Base-by-base conservation (phyloP, 2,888 invertebrate species). In the Chalcosyrphus nemorum region DNA sequence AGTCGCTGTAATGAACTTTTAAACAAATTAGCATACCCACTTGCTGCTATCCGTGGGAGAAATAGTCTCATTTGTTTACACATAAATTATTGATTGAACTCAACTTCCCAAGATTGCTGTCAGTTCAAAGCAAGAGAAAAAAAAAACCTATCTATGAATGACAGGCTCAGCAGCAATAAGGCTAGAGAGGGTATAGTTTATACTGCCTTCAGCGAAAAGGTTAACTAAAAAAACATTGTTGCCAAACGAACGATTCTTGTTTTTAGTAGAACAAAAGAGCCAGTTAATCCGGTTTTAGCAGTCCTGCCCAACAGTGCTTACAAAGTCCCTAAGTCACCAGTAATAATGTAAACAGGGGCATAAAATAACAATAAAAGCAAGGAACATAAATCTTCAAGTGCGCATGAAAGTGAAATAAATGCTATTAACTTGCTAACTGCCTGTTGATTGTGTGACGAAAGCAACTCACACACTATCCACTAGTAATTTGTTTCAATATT, bases 211-310 rank as follows among this genome's bases (percentile, higher is more conserved):
- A 27, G 32, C 32, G 32, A 35, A 59, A 81, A 71, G 52, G 70
- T 70, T 57, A 43, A 74, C 47, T 61, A 15, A 75, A 54, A n/a
- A 21, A 24, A 11, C 24, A 15, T 54, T 52, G 50, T 57, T 59
- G 11, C n/a, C 41, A 61, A 45, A n/a, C n/a, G 45, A 80, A 74
- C 35, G 47, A 70, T 57, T 76, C 81, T 70, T 63, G 63, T 63
- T 61, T 80, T 21, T 52, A 45, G 61, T 66, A 77, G 77, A 82
- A 82, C 71, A 66, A 61, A 66, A 61, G 65, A 82, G 52, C 81
- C 77, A 82, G 81, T 82, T 77, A 54, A 77, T 71, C 81, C 66
- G 81, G 81, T 82, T 82, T 77, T 52, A 15, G 1, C 29, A 32
- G 32, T 32, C 59, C 45, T 27, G 50, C 43, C 43, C 45, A n/a